Conservation (phyloP, 2,888 invertebrate genomes). For the Ormyrus pomaceus region DNA sequence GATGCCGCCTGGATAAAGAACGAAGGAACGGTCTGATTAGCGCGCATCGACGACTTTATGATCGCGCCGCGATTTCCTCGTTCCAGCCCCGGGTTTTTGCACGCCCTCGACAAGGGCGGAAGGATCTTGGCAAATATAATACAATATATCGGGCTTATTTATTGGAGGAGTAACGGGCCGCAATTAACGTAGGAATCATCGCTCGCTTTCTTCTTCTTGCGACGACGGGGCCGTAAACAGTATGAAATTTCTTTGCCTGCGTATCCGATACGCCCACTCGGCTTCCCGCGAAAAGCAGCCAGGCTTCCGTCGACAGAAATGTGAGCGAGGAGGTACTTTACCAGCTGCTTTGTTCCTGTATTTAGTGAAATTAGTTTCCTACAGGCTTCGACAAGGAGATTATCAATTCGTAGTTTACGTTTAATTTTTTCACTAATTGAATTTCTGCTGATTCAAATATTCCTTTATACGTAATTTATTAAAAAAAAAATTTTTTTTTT, state of each 20-base stretch:
- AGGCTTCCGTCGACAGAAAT: constrained; percentile 55
- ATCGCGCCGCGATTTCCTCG: constrained; percentile 61
- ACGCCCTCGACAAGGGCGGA: constrained; percentile 45
- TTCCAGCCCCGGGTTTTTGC: constrained; percentile 54
- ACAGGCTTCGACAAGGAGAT: too few species aligned
- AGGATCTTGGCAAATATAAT: constrained; percentile 49
- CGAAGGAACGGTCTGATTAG: constrained; percentile 45
- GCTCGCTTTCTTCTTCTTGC: constrained; percentile 5
- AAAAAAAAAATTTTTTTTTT: too few species aligned
- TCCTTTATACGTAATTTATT: too few species aligned
- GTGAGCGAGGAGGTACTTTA: constrained; percentile 54
- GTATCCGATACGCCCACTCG: constrained; percentile 13
- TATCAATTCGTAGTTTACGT: too few species aligned
- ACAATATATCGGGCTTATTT: constrained; percentile 61
- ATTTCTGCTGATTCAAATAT: too few species aligned
- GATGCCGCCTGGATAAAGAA: too few species aligned
- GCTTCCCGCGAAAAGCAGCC: constrained; percentile 42
- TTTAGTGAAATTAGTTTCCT: too few species aligned
- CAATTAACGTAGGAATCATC: constrained; percentile 57
- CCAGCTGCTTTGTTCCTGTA: too few species aligned
- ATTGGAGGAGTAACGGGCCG: constrained; percentile 60
- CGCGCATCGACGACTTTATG: constrained; percentile 60
- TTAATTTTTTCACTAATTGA: too few species aligned
- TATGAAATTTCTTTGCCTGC: constrained; percentile 58
- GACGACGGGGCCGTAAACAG: constrained; percentile 57